Evolutionary conservation across 2,797 vertebrate genomes (phyloP).

Genomic region (Peromyscus melanophrys): DNA sequence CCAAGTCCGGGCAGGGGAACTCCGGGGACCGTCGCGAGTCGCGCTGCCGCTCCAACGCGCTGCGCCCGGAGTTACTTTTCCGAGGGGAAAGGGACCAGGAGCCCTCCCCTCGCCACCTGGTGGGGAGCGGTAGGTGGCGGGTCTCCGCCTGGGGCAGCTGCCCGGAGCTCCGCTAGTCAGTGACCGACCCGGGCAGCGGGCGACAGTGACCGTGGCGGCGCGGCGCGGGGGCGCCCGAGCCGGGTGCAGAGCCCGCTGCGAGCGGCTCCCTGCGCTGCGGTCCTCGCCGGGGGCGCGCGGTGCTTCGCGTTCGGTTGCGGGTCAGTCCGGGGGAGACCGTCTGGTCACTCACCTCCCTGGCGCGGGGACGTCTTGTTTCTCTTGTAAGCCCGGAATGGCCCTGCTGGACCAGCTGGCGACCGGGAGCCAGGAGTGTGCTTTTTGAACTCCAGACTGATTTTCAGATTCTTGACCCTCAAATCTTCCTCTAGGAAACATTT

Average conservation of each 20-base stretch:
- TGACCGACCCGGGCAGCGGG: fast-evolving
- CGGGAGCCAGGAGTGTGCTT: neutral
- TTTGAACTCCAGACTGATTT: conserved; percentile 5
- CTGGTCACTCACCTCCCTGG: neutral
- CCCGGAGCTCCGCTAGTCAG: neutral
- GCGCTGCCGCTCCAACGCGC: neutral
- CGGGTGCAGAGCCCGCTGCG: neutral
- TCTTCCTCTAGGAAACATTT: conserved; percentile 19
- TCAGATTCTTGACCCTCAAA: neutral
- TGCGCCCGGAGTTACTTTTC: conserved; percentile 72
- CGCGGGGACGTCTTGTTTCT: neutral
- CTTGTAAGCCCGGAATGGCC: neutral
- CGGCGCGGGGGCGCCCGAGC: neutral
- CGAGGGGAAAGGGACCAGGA: neutral
- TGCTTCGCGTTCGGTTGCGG: neutral
- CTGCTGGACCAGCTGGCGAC: neutral
- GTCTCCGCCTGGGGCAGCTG: neutral
- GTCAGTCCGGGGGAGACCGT: neutral
- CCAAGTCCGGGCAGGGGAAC: conserved; percentile 16
- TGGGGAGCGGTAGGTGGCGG: neutral
- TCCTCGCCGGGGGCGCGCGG: neutral
- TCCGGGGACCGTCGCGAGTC: neutral
- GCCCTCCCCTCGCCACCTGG: neutral
- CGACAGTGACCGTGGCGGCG: neutral
- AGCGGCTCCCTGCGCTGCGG: neutral